Percentiles rank a stretch among this genome's conserved stretches.
These are phyloP conservation scores for Leptodactylus fallax DNA, from an alignment of 2,797 vertebrate genomes.

Conservation along the genomic window DNA sequence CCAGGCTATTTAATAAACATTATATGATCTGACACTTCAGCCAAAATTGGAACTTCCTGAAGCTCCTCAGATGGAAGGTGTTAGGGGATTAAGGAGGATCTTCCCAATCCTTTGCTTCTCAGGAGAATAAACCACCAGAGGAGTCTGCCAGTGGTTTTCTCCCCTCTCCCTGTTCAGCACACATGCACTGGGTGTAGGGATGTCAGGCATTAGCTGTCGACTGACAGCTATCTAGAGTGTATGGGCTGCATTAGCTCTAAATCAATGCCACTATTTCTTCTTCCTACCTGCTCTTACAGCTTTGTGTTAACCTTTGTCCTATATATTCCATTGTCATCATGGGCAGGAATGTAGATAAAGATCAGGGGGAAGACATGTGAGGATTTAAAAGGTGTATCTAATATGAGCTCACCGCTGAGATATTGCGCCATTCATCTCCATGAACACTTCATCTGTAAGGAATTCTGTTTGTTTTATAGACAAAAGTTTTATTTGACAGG, in stretches of 20 bases:
- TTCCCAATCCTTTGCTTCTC: too few relatives aligned
- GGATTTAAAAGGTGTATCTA: slow-evolving; percentile 45
- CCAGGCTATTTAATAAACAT: too few relatives aligned
- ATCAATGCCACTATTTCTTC: not conserved
- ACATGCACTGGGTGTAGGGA: too few relatives aligned
- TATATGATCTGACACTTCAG: too few relatives aligned
- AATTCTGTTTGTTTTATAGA: slow-evolving; percentile 15
- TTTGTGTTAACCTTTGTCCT: slow-evolving; percentile 56
- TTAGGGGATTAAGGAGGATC: too few relatives aligned
- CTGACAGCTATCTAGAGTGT: too few relatives aligned
- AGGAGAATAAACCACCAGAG: too few relatives aligned
- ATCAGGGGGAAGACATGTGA: slow-evolving; percentile 44
- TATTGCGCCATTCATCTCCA: not conserved
- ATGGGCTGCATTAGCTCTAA: not conserved
- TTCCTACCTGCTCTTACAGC: slow-evolving; percentile 20
- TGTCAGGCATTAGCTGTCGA: too few relatives aligned
- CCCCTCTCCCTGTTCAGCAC: too few relatives aligned
- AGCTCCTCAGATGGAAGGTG: too few relatives aligned
- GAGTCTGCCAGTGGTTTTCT: too few relatives aligned
- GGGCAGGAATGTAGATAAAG: slow-evolving; percentile 58
- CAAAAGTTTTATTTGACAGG: not conserved
- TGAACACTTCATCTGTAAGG: slow-evolving; percentile 16
- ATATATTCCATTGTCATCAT: slow-evolving; percentile 53
- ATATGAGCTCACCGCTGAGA: slow-evolving; percentile 38
- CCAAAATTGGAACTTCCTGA: too few relatives aligned